A percentile compares a stretch with the other conserved stretches of the same genome.
Conservation (phyloP, 2,113 vertebrate genomes). For the Tragelaphus strepsiceros region DNA sequence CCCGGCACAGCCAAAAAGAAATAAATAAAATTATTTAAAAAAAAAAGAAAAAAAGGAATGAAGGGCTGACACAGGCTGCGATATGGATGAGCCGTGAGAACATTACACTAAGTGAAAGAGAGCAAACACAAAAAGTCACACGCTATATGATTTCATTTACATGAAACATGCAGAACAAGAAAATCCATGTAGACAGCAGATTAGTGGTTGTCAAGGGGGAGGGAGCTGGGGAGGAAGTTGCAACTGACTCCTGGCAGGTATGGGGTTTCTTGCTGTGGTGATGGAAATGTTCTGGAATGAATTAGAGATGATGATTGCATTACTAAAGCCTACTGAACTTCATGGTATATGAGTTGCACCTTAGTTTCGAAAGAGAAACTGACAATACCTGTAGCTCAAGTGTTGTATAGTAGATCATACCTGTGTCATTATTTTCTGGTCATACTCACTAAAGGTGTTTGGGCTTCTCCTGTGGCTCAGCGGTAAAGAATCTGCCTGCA, state of each 20-base stretch:
- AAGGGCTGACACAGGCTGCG: background rate
- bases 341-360: background rate
- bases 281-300: background rate
- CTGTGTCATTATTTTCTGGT: background rate
- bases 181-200: background rate
- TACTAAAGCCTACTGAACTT: background rate
- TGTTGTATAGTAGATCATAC: background rate
- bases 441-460: background rate
- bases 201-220: background rate
- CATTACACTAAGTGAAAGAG: background rate
- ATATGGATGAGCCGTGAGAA: background rate
- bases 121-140: background rate
- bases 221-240: fast-evolving
- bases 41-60: background rate
- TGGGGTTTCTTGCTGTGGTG: background rate
- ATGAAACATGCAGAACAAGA: background rate
- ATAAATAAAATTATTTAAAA: background rate
- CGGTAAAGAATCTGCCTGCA: background rate
- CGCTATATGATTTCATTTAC: background rate
- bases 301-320: background rate
- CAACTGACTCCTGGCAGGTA: background rate
- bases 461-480: background rate
- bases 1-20: background rate
- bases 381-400: background rate
- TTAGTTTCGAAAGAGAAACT: background rate